Conservation (phyloP, 2,797 vertebrate species). For the Scyliorhinus canicula region DNA sequence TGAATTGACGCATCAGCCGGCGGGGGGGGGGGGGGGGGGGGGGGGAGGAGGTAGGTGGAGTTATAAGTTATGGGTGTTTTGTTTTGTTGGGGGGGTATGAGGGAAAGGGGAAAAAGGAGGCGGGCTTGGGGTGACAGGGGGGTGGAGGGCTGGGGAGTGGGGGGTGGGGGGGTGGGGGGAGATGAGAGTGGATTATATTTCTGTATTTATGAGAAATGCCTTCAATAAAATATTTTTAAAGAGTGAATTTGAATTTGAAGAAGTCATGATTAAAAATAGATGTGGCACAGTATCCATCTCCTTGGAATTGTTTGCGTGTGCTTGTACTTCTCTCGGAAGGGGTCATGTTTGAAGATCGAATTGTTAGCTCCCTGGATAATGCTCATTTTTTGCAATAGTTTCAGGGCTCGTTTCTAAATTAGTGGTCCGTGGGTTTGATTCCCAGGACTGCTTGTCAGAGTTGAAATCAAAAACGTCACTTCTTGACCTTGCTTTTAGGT, state of each 20-base stretch:
- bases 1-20: no score
- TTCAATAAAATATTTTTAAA: no score
- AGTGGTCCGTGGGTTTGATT: neutral
- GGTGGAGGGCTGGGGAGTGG: no score
- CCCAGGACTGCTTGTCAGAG: conserved; percentile 8
- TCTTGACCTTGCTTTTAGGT: neutral
- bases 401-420: neutral
- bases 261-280: neutral
- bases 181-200: no score
- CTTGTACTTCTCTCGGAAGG: neutral
- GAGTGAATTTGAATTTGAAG: neutral
- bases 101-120: no score
- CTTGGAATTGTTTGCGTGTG: neutral
- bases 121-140: no score
- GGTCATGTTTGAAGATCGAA: neutral
- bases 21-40: no score
- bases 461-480: conserved; percentile 11
- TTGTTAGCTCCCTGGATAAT: conserved; percentile 1
- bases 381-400: neutral
- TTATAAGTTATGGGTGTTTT: no score
- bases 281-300: neutral
- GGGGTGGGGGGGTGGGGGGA: no score
- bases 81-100: no score
- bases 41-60: no score
- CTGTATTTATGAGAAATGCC: no score